These are phyloP conservation scores for Neogale vison DNA, from an alignment of 2,113 vertebrate genomes.

Conservation along the genomic window DNA sequence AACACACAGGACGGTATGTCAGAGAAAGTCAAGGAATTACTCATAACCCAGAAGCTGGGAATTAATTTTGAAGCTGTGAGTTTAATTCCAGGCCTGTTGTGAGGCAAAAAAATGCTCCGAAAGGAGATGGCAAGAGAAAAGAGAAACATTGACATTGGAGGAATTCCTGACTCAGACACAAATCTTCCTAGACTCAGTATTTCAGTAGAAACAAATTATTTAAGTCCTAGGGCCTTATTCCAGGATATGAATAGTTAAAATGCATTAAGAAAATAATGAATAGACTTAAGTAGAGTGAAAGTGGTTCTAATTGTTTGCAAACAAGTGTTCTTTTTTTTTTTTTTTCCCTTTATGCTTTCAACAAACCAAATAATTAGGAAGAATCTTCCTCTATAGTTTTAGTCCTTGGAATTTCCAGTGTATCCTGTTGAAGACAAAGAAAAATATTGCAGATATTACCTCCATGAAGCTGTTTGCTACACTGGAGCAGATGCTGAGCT, in stretches of 20 bases:
- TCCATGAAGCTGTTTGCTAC: background rate
- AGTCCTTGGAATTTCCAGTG: background rate
- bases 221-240: background rate
- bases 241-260: background rate
- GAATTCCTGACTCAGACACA: background rate
- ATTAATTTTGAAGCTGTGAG: background rate
- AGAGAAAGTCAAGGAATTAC: background rate
- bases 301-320: background rate
- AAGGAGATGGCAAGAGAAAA: background rate
- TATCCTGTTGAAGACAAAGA: background rate
- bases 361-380: background rate
- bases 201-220: background rate
- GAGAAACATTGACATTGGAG: background rate
- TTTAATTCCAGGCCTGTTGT: background rate
- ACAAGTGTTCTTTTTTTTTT: background rate
- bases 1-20: background rate
- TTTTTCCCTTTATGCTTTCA: background rate
- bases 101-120: background rate
- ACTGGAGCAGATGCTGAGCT: background rate
- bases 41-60: background rate
- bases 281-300: background rate
- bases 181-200: background rate
- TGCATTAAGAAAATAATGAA: background rate
- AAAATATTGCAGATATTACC: background rate
- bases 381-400: background rate